Conservation (phyloP, 2,797 vertebrate genomes). For the Gambusia yucatana region DNA sequence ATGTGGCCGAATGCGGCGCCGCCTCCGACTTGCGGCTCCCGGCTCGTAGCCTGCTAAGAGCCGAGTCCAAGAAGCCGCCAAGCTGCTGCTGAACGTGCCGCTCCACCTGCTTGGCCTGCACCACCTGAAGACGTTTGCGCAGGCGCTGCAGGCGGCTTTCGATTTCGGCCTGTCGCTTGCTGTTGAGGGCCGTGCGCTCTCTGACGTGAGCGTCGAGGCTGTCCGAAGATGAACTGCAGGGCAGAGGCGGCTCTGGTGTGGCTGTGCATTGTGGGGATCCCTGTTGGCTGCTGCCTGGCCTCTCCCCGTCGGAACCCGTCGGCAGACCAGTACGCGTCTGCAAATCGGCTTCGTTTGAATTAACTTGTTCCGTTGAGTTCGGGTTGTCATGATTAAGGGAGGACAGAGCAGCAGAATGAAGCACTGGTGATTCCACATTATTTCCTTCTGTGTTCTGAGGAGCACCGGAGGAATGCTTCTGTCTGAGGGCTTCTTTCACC, state of each 20-base stretch:
- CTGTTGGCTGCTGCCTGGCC: conserved; percentile 67
- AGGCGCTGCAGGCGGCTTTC: conserved; percentile 90
- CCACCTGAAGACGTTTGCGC: conserved; percentile 95
- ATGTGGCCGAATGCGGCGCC: conserved; percentile 52
- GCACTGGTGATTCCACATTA: conserved; percentile 59
- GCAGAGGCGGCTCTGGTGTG: conserved; percentile 45
- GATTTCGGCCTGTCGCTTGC: conserved; percentile 89
- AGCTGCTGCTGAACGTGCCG: conserved; percentile 96
- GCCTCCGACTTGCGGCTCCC: conserved; percentile 78
- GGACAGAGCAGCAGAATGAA: conserved; percentile 62
- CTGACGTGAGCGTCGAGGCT: conserved; percentile 85
- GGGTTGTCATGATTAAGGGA: conserved; percentile 57
- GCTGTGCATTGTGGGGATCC: conserved; percentile 52
- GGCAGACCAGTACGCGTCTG: conserved; percentile 54
- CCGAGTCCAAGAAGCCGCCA: conserved; percentile 91
- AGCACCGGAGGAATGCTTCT: conserved; percentile 75
- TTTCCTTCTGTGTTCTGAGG: conserved; percentile 66
- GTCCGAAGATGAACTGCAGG: conserved; percentile 70
- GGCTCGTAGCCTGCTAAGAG: conserved; percentile 83
- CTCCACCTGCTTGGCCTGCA: conserved; percentile 98
- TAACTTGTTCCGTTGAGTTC: conserved; percentile 52
- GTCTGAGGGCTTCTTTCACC: conserved; percentile 84
- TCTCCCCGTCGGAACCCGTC: conserved; percentile 56
- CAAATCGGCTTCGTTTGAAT: conserved; percentile 54
- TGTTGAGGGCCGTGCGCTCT: conserved; percentile 87